Percentiles rank a stretch among this genome's conserved stretches.
phyloP scores from a whole-genome alignment of 2,797 vertebrate genomes.

The Spondyliosoma cantharus region DNA sequence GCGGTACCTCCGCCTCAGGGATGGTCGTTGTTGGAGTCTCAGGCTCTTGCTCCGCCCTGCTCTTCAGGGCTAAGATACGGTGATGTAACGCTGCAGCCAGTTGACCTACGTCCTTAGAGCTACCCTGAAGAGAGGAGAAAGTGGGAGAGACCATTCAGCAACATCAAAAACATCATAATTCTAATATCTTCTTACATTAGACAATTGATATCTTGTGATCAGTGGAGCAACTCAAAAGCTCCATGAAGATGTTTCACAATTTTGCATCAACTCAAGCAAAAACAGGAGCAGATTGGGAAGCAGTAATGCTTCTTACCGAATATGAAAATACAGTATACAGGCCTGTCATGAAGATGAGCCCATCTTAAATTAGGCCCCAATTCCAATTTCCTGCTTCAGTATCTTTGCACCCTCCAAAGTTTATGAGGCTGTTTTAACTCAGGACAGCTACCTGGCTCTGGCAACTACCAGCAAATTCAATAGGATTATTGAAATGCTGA shows the following conservation, averaged over 20 bases:
- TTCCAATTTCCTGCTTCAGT: not conserved
- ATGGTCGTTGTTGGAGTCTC: slow-evolving; percentile 83
- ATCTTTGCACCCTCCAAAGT: not conserved
- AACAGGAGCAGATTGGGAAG: not conserved
- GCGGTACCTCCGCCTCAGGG: slow-evolving; percentile 89
- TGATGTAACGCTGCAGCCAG: slow-evolving; percentile 96
- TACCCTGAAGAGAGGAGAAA: slow-evolving; percentile 84
- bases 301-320: not conserved
- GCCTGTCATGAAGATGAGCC: no score
- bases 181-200: not conserved
- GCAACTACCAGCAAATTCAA: no score
- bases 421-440: not conserved
- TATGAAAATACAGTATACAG: no score
- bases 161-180: not conserved
- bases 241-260: slow-evolving; percentile 8
- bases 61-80: slow-evolving; percentile 94
- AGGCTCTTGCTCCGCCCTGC: slow-evolving; percentile 91
- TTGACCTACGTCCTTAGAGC: slow-evolving; percentile 97
- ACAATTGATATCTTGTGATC: not conserved
- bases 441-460: not conserved
- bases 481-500: no score
- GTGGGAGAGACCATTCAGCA: slow-evolving; percentile 19
- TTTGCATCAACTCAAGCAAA: not conserved
- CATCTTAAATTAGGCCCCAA: no score
- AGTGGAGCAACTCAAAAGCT: not conserved